phyloP scores from a whole-genome alignment of 2,888 invertebrate genomes.

The Baronia brevicornis region DNA sequence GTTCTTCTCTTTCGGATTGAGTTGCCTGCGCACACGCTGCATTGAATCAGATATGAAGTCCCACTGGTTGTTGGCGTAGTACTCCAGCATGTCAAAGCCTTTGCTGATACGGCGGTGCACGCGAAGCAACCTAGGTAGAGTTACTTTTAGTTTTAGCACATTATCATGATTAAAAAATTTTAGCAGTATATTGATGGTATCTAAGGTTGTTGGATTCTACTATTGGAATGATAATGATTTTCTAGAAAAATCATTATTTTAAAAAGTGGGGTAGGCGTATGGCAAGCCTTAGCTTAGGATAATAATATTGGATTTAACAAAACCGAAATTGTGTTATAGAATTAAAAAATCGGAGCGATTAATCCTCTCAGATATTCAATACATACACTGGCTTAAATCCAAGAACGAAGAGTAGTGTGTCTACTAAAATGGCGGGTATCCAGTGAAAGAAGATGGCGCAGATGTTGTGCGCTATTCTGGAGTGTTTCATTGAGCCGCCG shows the following conservation, averaged over 20 bases:
- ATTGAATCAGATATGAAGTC: constrained; percentile 84
- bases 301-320: not conserved
- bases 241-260: too few species aligned
- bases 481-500: constrained; percentile 89
- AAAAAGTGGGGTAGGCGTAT: too few species aligned
- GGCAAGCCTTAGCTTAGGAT: not conserved
- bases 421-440: constrained; percentile 90
- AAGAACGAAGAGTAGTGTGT: constrained; percentile 82
- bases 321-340: too few species aligned
- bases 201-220: too few species aligned
- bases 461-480: constrained; percentile 83
- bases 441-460: constrained; percentile 91
- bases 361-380: too few species aligned
- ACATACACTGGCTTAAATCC: constrained; percentile 92
- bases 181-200: too few species aligned
- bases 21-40: constrained; percentile 63
- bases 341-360: too few species aligned
- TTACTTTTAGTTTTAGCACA: not conserved
- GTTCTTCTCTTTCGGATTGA: constrained; percentile 78
- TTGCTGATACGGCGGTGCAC: constrained; percentile 88
- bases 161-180: not conserved
- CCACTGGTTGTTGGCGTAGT: constrained; percentile 94
- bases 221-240: too few species aligned
- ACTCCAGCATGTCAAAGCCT: constrained; percentile 91
- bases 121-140: constrained; percentile 79